phyloP scores from a whole-genome alignment of 2,113 vertebrate genomes.

The Athene cunicularia region DNA sequence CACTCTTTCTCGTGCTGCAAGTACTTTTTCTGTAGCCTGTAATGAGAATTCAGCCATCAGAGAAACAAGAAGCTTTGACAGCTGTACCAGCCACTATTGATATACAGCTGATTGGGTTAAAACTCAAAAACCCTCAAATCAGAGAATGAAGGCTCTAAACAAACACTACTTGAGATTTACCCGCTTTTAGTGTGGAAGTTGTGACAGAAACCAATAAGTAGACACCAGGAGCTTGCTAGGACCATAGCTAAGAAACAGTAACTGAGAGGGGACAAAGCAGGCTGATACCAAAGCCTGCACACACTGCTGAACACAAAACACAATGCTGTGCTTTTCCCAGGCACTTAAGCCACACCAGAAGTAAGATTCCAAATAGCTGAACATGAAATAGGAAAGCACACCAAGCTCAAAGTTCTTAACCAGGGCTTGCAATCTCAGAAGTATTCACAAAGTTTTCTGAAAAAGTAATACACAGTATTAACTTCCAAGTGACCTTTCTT shows the following conservation, averaged over 20 bases:
- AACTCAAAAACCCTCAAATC: background rate
- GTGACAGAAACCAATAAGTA: background rate
- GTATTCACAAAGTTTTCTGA: background rate
- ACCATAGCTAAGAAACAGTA: background rate
- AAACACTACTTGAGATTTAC: background rate
- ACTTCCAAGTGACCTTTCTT: background rate
- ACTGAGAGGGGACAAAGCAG: background rate
- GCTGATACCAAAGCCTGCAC: background rate
- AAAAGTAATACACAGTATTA: background rate
- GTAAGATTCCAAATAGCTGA: background rate
- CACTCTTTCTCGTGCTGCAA: constrained; percentile 81
- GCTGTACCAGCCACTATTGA: background rate
- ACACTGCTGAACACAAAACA: background rate
- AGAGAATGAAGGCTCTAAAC: background rate
- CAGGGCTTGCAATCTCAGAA: background rate
- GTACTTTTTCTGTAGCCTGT: constrained; percentile 77
- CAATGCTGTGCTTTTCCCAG: background rate
- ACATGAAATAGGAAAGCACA: background rate
- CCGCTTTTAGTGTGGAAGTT: background rate
- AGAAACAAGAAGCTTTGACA: background rate
- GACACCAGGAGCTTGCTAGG: background rate
- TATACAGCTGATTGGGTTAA: background rate
- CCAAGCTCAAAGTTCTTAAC: background rate
- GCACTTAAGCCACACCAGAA: background rate
- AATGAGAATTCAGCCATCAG: constrained; percentile 5